Evolutionary conservation across 2,797 vertebrate genomes (phyloP).

Genomic region (Darevskia mixta): DNA sequence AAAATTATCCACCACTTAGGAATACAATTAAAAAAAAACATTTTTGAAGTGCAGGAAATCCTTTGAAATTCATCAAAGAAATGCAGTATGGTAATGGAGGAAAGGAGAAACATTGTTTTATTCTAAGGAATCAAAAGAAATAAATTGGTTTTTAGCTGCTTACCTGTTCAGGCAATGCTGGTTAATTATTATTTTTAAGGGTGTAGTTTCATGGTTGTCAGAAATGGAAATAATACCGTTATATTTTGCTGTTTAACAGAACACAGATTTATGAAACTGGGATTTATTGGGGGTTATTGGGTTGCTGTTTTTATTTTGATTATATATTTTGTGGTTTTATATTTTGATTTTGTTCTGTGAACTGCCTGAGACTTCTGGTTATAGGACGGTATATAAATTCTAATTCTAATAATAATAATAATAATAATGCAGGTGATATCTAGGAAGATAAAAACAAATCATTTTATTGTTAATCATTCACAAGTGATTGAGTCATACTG

Average conservation of each 20-base stretch:
- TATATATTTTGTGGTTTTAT: too few relatives aligned
- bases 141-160: background rate
- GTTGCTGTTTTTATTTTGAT: too few relatives aligned
- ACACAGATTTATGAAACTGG: background rate
- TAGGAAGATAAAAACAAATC: background rate
- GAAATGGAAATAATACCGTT: background rate
- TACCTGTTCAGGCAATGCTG: background rate
- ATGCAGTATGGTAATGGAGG: background rate
- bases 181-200: too few relatives aligned
- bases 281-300: background rate
- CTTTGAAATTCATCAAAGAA: slow-evolving; percentile 14
- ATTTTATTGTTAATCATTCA: background rate
- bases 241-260: background rate
- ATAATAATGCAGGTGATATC: too few relatives aligned
- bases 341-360: too few relatives aligned
- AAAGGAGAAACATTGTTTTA: background rate
- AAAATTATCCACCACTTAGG: background rate
- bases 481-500: background rate
- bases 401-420: too few relatives aligned
- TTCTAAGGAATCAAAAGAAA: slow-evolving; percentile 1
- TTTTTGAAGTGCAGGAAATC: slow-evolving; percentile 3
- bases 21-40: background rate
- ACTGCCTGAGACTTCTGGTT: too few relatives aligned
- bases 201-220: background rate
- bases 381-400: too few relatives aligned